Conservation (phyloP, 2,797 vertebrate species). For the Silurus lanzhouensis region DNA sequence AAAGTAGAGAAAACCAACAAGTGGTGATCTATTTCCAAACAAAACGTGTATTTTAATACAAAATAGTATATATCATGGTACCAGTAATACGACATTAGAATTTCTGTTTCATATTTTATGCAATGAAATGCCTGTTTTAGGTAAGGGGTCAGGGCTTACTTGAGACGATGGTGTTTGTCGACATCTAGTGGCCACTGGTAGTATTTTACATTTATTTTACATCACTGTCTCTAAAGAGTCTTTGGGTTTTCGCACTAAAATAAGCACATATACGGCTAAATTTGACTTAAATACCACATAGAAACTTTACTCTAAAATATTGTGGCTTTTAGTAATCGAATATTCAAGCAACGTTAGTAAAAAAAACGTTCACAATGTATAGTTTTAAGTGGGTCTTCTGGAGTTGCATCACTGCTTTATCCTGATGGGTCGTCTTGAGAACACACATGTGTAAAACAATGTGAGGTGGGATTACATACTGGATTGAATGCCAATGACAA, state of each 20-base stretch:
- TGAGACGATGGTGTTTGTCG: constrained; percentile 47
- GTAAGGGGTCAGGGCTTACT: constrained; percentile 20
- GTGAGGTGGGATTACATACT: background rate
- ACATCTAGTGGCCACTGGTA: constrained; percentile 63
- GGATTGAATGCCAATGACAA: background rate
- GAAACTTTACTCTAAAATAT: background rate
- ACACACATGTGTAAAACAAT: background rate
- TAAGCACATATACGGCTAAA: background rate
- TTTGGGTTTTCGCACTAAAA: background rate
- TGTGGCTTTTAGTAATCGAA: background rate
- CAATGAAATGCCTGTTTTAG: background rate
- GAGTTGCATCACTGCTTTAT: background rate
- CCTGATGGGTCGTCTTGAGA: background rate
- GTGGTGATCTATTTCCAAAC: background rate
- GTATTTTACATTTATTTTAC: background rate
- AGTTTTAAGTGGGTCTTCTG: background rate
- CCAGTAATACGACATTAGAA: background rate
- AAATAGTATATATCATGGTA: background rate
- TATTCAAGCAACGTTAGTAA: background rate
- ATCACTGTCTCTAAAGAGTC: background rate
- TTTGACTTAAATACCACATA: background rate
- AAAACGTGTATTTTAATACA: no score
- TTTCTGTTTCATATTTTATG: background rate
- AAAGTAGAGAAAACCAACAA: constrained; percentile 51
- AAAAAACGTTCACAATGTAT: no score